Evolutionary conservation across 2,888 invertebrate species (phyloP).

Genomic region (Napeogenes sylphis): DNA sequence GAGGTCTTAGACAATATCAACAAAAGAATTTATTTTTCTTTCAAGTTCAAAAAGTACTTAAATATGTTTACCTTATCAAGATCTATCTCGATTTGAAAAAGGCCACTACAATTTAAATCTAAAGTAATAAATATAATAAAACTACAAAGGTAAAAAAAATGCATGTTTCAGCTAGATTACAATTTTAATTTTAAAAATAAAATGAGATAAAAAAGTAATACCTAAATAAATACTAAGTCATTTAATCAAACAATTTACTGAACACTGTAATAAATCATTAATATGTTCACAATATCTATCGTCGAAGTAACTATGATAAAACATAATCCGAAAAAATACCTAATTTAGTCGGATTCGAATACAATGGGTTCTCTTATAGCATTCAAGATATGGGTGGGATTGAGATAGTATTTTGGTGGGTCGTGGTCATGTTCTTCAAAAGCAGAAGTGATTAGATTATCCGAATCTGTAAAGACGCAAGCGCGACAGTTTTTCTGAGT

Average conservation of each 20-base stretch:
- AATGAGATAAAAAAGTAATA: not conserved
- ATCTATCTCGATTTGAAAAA: no score
- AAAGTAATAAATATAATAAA: no score
- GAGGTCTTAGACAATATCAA: no score
- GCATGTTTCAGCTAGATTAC: no score
- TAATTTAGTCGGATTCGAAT: slow-evolving; percentile 33
- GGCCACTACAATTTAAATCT: no score
- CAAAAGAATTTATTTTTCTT: no score
- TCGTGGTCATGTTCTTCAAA: slow-evolving; percentile 58
- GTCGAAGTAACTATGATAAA: no score
- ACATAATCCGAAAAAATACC: not conserved
- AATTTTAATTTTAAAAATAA: not conserved
- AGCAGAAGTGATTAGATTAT: slow-evolving; percentile 52
- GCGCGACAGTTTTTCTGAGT: slow-evolving; percentile 64
- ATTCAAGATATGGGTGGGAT: slow-evolving; percentile 54
- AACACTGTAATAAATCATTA: not conserved
- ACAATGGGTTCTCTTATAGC: slow-evolving; percentile 55
- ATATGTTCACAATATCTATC: not conserved
- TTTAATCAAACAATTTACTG: not conserved
- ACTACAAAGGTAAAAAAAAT: no score
- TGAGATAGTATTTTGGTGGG: slow-evolving; percentile 66
- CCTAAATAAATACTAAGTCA: not conserved
- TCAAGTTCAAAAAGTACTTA: not conserved
- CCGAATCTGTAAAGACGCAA: slow-evolving; percentile 55
- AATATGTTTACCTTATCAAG: no score